These are phyloP conservation scores for Drosophila parthenogenetica DNA, from an alignment of 2,888 invertebrate species.

Conservation along the genomic window DNA sequence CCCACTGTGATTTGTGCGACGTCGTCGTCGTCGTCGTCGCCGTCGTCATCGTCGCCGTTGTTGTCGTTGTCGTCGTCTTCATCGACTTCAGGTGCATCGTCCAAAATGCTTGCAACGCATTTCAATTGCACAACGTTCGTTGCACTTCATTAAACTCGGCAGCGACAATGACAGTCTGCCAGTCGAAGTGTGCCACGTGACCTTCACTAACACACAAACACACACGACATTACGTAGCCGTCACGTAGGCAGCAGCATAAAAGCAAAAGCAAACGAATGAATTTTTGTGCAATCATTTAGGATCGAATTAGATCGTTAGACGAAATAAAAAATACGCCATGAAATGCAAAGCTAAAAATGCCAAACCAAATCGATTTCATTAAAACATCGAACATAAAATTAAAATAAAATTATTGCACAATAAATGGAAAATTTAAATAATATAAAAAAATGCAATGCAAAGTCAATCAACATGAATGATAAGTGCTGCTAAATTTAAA, in stretches of 20 bases:
- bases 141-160: constrained; percentile 75
- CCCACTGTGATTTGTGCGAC: constrained; percentile 47
- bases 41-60: neutral
- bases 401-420: neutral
- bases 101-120: constrained; percentile 58
- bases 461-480: too few relatives aligned
- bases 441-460: too few relatives aligned
- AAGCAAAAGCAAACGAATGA: constrained; percentile 18
- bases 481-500: neutral
- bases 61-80: constrained; percentile 14
- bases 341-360: neutral
- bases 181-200: constrained; percentile 64
- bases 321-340: neutral
- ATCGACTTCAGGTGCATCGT: constrained; percentile 35
- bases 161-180: constrained; percentile 36
- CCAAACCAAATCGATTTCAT: too few relatives aligned
- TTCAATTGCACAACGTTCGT: constrained; percentile 72
- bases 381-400: neutral
- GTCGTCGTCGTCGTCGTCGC: neutral
- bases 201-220: constrained; percentile 50
- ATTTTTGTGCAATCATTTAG: constrained; percentile 6
- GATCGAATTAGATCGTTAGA: constrained; percentile 10
- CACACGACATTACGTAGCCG: constrained; percentile 56
- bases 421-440: too few relatives aligned
- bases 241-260: constrained; percentile 42